These are phyloP conservation scores for Aptenodytes patagonicus DNA, from an alignment of 2,113 vertebrate genomes.

Conservation along the genomic window DNA sequence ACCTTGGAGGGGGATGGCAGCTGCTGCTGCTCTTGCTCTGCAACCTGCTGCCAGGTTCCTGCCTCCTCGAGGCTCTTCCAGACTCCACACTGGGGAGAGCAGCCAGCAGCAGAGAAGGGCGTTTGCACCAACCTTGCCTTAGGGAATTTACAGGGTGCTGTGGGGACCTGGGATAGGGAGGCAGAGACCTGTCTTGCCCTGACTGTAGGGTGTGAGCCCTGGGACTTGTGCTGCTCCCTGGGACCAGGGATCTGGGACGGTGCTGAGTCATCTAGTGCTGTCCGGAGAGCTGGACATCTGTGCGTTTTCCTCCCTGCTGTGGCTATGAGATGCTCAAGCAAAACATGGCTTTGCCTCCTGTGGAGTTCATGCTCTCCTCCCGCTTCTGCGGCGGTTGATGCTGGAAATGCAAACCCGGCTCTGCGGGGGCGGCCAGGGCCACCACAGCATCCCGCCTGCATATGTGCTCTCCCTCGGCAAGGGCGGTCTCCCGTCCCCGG, in stretches of 20 bases:
- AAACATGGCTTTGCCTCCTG: background rate
- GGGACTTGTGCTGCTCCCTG: background rate
- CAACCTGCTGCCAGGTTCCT: background rate
- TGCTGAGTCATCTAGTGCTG: background rate
- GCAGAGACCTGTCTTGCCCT: background rate
- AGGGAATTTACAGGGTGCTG: background rate
- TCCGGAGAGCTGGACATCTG: fast-evolving
- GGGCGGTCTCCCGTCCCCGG: fast-evolving
- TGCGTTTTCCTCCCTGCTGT: background rate
- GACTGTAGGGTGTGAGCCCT: background rate
- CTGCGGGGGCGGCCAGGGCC: background rate
- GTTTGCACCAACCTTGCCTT: background rate
- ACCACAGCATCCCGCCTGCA: background rate
- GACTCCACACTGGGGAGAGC: background rate
- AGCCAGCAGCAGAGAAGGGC: background rate
- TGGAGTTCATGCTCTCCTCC: background rate
- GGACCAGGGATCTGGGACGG: background rate
- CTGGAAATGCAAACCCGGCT: background rate
- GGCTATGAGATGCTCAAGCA: background rate
- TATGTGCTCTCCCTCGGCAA: fast-evolving
- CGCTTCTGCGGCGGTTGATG: fast-evolving
- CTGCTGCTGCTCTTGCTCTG: background rate
- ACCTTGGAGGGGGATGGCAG: background rate
- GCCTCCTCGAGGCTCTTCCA: background rate
- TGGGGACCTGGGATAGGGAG: background rate